These are phyloP conservation scores for Dendroctonus ponderosae DNA, from an alignment of 1,140 invertebrate genomes.

Conservation along the genomic window DNA sequence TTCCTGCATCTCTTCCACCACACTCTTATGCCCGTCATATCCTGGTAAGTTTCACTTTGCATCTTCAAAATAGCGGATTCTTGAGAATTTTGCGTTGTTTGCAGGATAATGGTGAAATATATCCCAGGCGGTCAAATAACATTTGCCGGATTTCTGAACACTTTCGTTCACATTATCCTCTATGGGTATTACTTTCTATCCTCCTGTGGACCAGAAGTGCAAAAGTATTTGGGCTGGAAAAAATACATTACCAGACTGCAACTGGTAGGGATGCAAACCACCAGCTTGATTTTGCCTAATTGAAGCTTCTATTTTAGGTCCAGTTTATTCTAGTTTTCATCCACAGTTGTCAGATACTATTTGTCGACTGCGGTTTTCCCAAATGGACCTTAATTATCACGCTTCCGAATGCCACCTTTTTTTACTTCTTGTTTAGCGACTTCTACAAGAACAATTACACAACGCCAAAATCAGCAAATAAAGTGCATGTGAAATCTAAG, in stretches of 20 bases:
- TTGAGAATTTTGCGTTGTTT: neutral
- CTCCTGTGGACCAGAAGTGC: constrained; percentile 75
- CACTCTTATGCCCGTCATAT: constrained; percentile 62
- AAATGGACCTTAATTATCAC: constrained; percentile 69
- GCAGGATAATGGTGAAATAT: constrained; percentile 46
- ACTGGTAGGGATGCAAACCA: constrained; percentile 58
- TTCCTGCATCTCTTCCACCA: constrained; percentile 77
- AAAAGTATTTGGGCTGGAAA: constrained; percentile 91
- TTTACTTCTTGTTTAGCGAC: constrained; percentile 76
- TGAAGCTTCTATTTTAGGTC: constrained; percentile 55
- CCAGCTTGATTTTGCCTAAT: neutral
- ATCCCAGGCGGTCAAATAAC: constrained; percentile 75
- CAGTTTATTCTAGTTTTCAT: constrained; percentile 76
- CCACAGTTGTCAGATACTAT: constrained; percentile 76
- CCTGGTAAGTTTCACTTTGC: constrained; percentile 5
- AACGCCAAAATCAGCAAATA: constrained; percentile 2
- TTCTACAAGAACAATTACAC: constrained; percentile 57
- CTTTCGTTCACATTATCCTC: constrained; percentile 82
- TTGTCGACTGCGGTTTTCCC: constrained; percentile 84
- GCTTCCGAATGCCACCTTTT: constrained; percentile 77
- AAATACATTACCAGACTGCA: constrained; percentile 83
- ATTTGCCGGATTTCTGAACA: constrained; percentile 80
- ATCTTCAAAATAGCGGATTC: neutral
- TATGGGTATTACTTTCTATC: constrained; percentile 82
- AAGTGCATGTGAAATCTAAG: too few relatives aligned